phyloP scores from a whole-genome alignment of 2,888 invertebrate genomes.

The Pomacea canaliculata region DNA sequence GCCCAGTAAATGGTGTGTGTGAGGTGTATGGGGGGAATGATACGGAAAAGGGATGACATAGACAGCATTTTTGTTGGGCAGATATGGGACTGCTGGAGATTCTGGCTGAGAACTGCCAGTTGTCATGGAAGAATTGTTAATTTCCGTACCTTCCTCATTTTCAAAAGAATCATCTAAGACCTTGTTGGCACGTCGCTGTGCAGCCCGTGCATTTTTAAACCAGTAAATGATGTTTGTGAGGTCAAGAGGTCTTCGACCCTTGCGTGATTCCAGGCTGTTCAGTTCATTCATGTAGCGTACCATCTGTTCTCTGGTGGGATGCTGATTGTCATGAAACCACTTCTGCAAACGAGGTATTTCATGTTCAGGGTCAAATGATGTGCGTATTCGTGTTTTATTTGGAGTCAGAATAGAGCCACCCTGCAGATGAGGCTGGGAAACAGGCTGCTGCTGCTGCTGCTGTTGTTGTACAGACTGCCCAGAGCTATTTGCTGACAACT shows the following conservation, averaged over 20 bases:
- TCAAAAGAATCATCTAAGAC: slow-evolving; percentile 57
- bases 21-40: slow-evolving; percentile 37
- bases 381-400: slow-evolving; percentile 82
- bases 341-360: slow-evolving; percentile 95
- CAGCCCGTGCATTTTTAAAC: slow-evolving; percentile 97
- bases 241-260: slow-evolving; percentile 91
- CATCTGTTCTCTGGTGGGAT: slow-evolving; percentile 96
- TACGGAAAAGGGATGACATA: slow-evolving; percentile 64
- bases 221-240: slow-evolving; percentile 89
- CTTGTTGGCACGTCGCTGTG: slow-evolving; percentile 84
- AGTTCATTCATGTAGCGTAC: slow-evolving; percentile 94
- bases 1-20: slow-evolving; percentile 34
- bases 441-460: not conserved
- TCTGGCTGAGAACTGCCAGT: slow-evolving; percentile 18
- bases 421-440: slow-evolving; percentile 1
- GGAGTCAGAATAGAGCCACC: slow-evolving; percentile 27
- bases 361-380: slow-evolving; percentile 95
- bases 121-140: slow-evolving; percentile 25
- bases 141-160: slow-evolving; percentile 51
- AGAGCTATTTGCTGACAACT: not conserved
- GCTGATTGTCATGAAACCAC: slow-evolving; percentile 98
- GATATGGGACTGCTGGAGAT: slow-evolving; percentile 38
- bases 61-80: slow-evolving; percentile 67
- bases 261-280: slow-evolving; percentile 87
- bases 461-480: not conserved